A percentile compares a stretch with the other conserved stretches of the same genome.
These are phyloP conservation scores for Helobdella robusta DNA, from an alignment of 2,888 invertebrate species.

Conservation along the genomic window DNA sequence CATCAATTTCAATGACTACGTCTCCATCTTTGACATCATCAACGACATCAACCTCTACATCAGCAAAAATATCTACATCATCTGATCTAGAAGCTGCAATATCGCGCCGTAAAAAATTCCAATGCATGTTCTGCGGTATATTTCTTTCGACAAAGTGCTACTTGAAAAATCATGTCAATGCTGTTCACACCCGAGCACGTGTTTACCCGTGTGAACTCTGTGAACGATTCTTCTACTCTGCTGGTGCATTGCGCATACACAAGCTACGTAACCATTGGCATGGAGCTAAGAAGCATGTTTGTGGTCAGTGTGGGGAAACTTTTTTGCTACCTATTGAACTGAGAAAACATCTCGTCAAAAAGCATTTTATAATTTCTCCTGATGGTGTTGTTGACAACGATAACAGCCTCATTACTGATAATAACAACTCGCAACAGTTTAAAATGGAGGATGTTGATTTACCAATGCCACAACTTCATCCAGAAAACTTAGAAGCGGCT, in stretches of 20 bases:
- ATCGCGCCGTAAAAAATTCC: slow-evolving; percentile 33
- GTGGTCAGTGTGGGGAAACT: slow-evolving; percentile 33
- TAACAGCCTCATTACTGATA: not conserved
- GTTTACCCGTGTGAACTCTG: slow-evolving; percentile 37
- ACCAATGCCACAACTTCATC: slow-evolving; percentile 26
- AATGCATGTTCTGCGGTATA: slow-evolving; percentile 37
- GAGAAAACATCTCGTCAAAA: slow-evolving; percentile 34
- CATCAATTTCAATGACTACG: not conserved
- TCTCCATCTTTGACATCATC: not conserved
- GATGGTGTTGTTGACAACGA: slow-evolving; percentile 10
- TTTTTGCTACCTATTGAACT: slow-evolving; percentile 36
- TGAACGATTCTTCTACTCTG: slow-evolving; percentile 36
- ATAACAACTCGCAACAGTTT: slow-evolving; percentile 15
- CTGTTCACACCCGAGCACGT: slow-evolving; percentile 35
- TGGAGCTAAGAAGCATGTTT: slow-evolving; percentile 35
- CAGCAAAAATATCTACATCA: not conserved
- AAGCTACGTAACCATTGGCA: slow-evolving; percentile 37
- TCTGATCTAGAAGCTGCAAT: slow-evolving; percentile 15
- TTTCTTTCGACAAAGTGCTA: slow-evolving; percentile 37
- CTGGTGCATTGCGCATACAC: slow-evolving; percentile 36
- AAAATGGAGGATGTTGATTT: slow-evolving; percentile 27
- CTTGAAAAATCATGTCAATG: slow-evolving; percentile 37
- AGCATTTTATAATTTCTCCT: slow-evolving; percentile 27
- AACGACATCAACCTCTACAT: slow-evolving; percentile 3
- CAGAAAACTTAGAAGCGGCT: slow-evolving; percentile 22